Conservation (phyloP, 2,797 vertebrate genomes). For the Pogonophryne albipinna region DNA sequence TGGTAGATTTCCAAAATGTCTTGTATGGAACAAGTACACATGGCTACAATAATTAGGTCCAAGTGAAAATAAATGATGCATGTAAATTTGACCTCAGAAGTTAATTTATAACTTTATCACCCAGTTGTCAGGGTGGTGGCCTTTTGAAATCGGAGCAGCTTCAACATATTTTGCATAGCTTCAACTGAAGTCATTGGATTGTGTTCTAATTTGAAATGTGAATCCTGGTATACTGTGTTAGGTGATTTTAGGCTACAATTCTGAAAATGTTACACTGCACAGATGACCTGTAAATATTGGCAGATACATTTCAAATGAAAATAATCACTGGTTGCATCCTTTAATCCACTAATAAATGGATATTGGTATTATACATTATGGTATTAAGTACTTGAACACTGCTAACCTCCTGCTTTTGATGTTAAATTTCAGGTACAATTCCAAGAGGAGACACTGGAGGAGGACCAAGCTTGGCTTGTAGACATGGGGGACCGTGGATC, state of each 20-base stretch:
- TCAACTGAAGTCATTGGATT: slow-evolving; percentile 6
- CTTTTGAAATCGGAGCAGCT: not conserved
- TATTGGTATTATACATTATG: not conserved
- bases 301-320: too few species aligned
- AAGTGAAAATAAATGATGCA: not conserved
- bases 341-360: not conserved
- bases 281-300: too few species aligned
- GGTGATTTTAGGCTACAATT: not conserved
- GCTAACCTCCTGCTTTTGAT: not conserved
- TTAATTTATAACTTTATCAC: too few species aligned
- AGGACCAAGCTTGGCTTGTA: slow-evolving; percentile 93
- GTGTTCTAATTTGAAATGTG: not conserved
- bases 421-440: slow-evolving; percentile 89
- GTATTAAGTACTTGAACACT: not conserved
- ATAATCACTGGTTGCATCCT: not conserved
- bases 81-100: not conserved
- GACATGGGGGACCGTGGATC: slow-evolving; percentile 60
- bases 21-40: fast-evolving
- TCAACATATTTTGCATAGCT: slow-evolving; percentile 11
- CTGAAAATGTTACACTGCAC: too few species aligned
- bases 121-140: not conserved
- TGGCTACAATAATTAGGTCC: not conserved
- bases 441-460: slow-evolving; percentile 97
- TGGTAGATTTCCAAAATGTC: not conserved
- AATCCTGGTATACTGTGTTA: not conserved